Evolutionary conservation across 2,888 invertebrate species (phyloP).

Genomic region (Rambutsinella grinnellia): DNA sequence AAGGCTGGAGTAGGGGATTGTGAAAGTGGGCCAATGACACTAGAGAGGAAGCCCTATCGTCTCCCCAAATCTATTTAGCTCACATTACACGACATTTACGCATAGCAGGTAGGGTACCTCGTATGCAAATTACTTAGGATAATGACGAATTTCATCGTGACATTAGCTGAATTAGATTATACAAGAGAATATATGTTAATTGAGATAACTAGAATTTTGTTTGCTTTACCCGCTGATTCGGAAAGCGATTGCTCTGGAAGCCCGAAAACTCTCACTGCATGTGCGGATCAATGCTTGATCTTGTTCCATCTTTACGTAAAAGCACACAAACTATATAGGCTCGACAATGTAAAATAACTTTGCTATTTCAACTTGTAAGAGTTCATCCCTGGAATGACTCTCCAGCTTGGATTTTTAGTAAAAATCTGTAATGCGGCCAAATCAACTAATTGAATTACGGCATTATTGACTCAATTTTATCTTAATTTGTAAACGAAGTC

Average conservation of each 20-base stretch:
- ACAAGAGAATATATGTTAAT: neutral
- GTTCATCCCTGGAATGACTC: too few species aligned
- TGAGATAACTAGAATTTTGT: too few species aligned
- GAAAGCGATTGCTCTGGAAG: conserved; percentile 48
- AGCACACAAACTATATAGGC: too few species aligned
- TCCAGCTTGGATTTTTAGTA: too few species aligned
- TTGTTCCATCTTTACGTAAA: conserved; percentile 29
- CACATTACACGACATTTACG: neutral
- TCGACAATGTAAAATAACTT: too few species aligned
- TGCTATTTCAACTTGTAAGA: too few species aligned
- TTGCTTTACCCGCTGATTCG: conserved; percentile 43
- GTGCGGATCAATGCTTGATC: conserved; percentile 32
- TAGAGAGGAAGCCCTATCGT: conserved; percentile 8
- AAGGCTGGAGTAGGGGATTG: neutral
- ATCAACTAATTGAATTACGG: too few species aligned
- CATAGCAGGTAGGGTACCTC: neutral
- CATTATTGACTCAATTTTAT: too few species aligned
- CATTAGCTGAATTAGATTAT: neutral
- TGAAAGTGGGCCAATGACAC: neutral
- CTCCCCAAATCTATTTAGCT: neutral
- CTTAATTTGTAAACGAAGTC: too few species aligned
- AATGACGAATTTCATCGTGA: neutral
- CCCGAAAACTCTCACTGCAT: conserved; percentile 45
- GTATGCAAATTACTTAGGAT: neutral
- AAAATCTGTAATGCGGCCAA: too few species aligned